Conservation (phyloP, 2,113 vertebrate species). For the Hippoglossus stenolepis region DNA sequence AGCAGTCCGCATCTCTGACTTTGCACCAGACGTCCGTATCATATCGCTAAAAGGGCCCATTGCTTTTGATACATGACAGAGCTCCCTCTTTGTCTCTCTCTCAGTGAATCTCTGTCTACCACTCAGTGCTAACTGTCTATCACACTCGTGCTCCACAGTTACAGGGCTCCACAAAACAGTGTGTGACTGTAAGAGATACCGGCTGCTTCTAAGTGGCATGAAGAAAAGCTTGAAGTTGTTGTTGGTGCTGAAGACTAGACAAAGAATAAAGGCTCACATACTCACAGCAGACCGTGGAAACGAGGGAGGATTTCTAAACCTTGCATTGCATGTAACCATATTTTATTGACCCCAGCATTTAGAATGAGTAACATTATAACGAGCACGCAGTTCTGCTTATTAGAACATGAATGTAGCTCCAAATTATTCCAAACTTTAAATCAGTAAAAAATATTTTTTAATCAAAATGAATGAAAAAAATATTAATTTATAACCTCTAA, state of each 20-base stretch:
- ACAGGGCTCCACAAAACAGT: slow-evolving; percentile 53
- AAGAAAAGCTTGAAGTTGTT: slow-evolving; percentile 35
- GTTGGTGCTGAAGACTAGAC: slow-evolving; percentile 26
- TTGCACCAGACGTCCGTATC: slow-evolving; percentile 65
- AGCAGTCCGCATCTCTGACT: slow-evolving; percentile 65
- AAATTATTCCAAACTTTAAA: neutral
- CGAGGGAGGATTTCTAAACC: neutral
- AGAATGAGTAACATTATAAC: too few relatives aligned
- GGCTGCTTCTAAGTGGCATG: slow-evolving; percentile 28
- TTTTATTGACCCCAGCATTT: neutral
- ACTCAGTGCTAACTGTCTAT: slow-evolving; percentile 69
- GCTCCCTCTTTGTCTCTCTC: slow-evolving; percentile 66
- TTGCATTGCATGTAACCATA: neutral
- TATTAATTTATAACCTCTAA: neutral
- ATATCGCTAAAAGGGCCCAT: slow-evolving; percentile 66
- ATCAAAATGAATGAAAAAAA: neutral
- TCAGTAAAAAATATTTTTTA: neutral
- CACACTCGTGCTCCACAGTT: slow-evolving; percentile 54
- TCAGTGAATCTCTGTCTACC: slow-evolving; percentile 62
- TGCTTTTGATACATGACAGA: slow-evolving; percentile 75
- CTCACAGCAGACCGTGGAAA: neutral
- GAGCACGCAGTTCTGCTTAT: neutral
- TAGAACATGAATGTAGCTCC: neutral
- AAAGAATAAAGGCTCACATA: slow-evolving; percentile 17
- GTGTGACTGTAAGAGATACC: slow-evolving; percentile 58